Base-by-base conservation (phyloP, 2,113 vertebrate species). In the Cyphomyrus plagiostoma region DNA sequence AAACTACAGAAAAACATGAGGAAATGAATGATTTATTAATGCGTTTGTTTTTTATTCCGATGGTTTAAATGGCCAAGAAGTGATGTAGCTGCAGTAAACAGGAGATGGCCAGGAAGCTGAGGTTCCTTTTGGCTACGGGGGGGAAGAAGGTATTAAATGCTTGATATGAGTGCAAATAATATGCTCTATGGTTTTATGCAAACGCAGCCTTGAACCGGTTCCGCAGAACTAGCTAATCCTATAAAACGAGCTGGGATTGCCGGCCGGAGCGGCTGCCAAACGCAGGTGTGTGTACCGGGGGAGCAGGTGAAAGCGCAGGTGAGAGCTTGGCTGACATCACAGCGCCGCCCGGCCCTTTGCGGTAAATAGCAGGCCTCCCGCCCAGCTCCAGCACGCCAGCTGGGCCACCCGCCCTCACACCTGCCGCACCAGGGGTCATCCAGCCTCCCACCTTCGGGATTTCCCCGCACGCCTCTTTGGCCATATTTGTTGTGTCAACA, bases 331-430 rank as follows among this genome's bases (percentile, higher is more conserved):
- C 74, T 94, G 91, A 95, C 92, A 92, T 92, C 93, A 92, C 89
- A 90, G 90, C 87, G 21, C 42, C 56, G 56, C 56, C 56, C 23
- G 56, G 7, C 35, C 82, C 45, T 84, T 23, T 1, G 19, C 45
- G 93, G 93, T 94, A 92, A 95, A 95, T 89, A 89, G 26, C 83
- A 26, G 35, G 77, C 42, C 46, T 86, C 77, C 46, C 49, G 13
- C 84, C n/a, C 86, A 56, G 21, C 74, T 45, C 48, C 70, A 45
- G 11, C 74, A 88, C 89, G 94, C 91, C 93, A 94, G 93, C 93
- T 93, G 92, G 94, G 93, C 90, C 91, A 93, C 94, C 94, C 94
- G 93, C 92, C 92, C 93, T 94, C 92, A 93, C 91, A 35, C 93
- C 93, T 94, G 94, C 92, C 94, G 91, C 92, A 92, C 93, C 56